Evolutionary conservation across 2,797 vertebrate species (phyloP), one percentile per base, ranked within the genome.

Genomic region (Alcedo atthis): DNA sequence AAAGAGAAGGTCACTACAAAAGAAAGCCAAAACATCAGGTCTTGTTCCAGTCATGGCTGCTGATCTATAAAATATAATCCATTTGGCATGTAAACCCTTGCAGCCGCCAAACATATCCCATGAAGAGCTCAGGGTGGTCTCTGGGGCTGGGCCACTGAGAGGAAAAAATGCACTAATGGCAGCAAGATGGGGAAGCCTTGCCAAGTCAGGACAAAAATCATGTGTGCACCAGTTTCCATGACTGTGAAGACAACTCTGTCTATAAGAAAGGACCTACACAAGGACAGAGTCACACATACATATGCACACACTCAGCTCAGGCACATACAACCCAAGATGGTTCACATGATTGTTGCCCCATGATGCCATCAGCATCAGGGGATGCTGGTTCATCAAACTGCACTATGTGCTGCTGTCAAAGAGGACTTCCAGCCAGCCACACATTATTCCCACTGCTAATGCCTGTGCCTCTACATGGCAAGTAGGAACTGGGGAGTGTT

Each of bases 331-430:
- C 53, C 35, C 49, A 17, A 6, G n/a, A 17, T 3, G 19, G 28
- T 30, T 85, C 0, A 0, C 9, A 3, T 12, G 15, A 5, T 0
- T 0, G 0, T 7, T 4, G 0, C 43, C 19, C 45, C 35, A 43
- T 0, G 0, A 30, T 55, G 55, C 43, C 71, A 5, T 25, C 4
- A 1, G 55, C 12, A 3, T 63, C 69, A 11, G 45, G 19, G 2
- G 19, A 26, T 12, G 82, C 53, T 17, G 61, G 64, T 82, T 30
- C 21, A 11, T 24, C 76, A 67, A 62, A 10, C 58, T 32, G 70
- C 45, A 16, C 58, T 3, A 20, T 32, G 61, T 1, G 2, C 77
- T 67, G 51, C 70, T 43, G 54, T 59, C 4, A 2, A 46, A 55
- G 19, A 22, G 24, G 5, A 22, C 45, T 74, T 64, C 10, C 32